Base-by-base conservation (phyloP, 2,113 vertebrate species). In the Aptenodytes forsteri region DNA sequence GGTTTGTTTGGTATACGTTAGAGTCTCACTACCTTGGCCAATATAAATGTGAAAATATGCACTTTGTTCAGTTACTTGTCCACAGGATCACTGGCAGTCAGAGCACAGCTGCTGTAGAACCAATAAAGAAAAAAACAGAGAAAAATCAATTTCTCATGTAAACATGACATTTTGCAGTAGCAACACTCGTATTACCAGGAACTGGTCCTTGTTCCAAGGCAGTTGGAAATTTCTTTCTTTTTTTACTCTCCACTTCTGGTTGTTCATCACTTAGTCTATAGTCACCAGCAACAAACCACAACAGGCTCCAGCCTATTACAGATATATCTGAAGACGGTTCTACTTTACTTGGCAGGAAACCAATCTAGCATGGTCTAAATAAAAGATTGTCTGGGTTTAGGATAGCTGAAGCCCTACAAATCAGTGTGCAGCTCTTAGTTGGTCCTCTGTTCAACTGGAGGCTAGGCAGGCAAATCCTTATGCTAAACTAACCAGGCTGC, bases 71-170 rank as follows among this genome's bases (percentile, higher is more conserved):
- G 49, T 50, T 82, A 75, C 72, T 94, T 38, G 54, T 87, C 61
- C 87, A 78, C n/a, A 91, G 78, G 62, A 79, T 58, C 64, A 58
- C 75, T 87, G 69, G 49, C 70, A 83, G 78, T n/a, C 84, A 69
- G 54, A 96, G 56, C 58, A 83, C 82, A 87, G 66, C 78, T 80
- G 84, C 87, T 64, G 54, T 61, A 83, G 72, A 92, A 83, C 11
- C 46, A 73, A 80, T n/a, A 42, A 47, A 71, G 38, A 47, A 69
- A 90, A 89, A 44, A 83, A 27, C 32, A 78, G 18, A 95, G 80
- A 95, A 91, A 94, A 94, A 82, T 70, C 22, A 50, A n/a, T 85
- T 84, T 95, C 91, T 95, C 83, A 44, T 90, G 97, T 97, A 97
- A 97, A 97, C 95, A 80, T n/a, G 75, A 75, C 91, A 73, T 90